A percentile compares a stretch with the other conserved stretches of the same genome.
Conservation (phyloP, 2,797 vertebrate species). For the Mustela erminea region DNA sequence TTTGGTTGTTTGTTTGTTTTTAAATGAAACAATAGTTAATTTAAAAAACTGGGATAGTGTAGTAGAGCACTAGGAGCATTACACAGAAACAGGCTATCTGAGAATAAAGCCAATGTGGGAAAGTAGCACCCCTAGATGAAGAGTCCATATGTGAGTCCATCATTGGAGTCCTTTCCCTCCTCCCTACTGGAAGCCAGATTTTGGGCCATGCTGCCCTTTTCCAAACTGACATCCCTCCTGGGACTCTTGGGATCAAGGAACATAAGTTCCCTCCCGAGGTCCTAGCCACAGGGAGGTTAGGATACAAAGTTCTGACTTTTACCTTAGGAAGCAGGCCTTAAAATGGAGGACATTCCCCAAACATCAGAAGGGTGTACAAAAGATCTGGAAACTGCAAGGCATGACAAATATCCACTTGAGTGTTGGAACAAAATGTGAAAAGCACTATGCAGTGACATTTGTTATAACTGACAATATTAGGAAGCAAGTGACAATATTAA, state of each 20-base stretch:
- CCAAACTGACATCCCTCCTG: not conserved
- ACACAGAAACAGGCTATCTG: not conserved
- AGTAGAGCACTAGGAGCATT: not conserved
- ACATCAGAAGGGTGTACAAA: not conserved
- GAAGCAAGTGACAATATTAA: constrained; percentile 13
- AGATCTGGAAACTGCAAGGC: not conserved
- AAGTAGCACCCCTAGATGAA: not conserved
- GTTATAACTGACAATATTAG: not conserved
- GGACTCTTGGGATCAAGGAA: not conserved
- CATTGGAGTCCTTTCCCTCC: not conserved
- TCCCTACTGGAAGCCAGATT: not conserved
- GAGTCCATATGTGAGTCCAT: not conserved
- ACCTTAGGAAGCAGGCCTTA: not conserved
- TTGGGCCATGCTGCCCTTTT: not conserved
- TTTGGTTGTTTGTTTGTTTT: not conserved
- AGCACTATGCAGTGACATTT: not conserved
- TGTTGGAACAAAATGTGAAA: constrained; percentile 26
- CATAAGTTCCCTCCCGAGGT: not conserved
- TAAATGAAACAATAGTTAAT: not conserved
- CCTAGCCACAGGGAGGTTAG: not conserved
- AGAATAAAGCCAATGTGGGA: not conserved
- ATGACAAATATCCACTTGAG: not conserved
- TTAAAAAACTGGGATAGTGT: not conserved
- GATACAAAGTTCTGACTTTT: not conserved
- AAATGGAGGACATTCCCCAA: not conserved